Evolutionary conservation across 2,113 vertebrate genomes (phyloP).

Genomic region (Aphelocoma coerulescens): DNA sequence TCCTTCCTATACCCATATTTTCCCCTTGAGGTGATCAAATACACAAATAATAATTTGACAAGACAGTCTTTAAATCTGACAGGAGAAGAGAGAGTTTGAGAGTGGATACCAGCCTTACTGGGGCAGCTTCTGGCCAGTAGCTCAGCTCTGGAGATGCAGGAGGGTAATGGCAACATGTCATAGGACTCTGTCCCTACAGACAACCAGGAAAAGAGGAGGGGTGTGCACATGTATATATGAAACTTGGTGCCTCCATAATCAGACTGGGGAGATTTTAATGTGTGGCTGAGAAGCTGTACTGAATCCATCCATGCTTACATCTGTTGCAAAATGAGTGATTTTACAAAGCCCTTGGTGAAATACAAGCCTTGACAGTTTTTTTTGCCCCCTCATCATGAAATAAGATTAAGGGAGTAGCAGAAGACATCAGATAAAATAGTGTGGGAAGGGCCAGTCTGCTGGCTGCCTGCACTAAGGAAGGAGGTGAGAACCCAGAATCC

Average conservation of each 20-base stretch:
- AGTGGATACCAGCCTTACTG: not conserved
- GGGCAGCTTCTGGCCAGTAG: not conserved
- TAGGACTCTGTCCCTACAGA: not conserved
- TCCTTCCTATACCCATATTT: not conserved
- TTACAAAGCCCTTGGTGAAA: not conserved
- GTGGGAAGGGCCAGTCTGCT: not conserved
- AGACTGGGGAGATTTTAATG: not conserved
- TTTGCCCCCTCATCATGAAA: not conserved
- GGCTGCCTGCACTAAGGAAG: not conserved
- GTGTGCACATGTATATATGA: not conserved
- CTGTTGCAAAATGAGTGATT: not conserved
- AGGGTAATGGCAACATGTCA: rapidly evolving
- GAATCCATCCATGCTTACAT: not conserved
- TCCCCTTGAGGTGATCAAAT: not conserved
- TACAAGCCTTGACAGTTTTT: rapidly evolving
- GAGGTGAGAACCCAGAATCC: rapidly evolving
- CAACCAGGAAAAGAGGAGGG: not conserved
- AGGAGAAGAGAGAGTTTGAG: not conserved
- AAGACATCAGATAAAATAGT: not conserved
- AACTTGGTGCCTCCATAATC: not conserved
- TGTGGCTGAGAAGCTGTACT: not conserved
- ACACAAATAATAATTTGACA: not conserved
- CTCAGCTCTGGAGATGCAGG: not conserved
- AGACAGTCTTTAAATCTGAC: not conserved
- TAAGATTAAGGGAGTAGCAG: not conserved